Base-by-base conservation (phyloP, 2,113 vertebrate species). In the Melanocharis versteri region DNA sequence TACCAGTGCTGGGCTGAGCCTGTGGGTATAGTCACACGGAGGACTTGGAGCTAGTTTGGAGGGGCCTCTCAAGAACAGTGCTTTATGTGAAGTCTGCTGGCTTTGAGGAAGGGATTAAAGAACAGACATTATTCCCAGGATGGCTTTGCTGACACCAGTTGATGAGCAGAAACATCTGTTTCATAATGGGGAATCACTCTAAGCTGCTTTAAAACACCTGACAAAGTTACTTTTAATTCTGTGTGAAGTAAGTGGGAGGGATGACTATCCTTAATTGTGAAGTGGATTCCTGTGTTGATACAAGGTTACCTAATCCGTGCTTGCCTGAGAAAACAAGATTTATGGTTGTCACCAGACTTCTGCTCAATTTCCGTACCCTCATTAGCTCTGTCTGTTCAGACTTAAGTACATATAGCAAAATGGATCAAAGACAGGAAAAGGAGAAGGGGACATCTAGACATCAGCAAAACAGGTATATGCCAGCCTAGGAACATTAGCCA, bases 91-190 rank as follows among this genome's bases (percentile, higher is more conserved):
- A 60, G 56, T 48, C 51, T 75, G 7, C 35, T 86, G 58, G 50
- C 39, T 95, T 83, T 90, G 85, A 80, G 68, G 37, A 66, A 64
- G 26, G 64, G 44, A 64, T 94, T 88, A 83, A 83, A 94, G 68
- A 61, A 8, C 33, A 54, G 80, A 15, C 11, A 20, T 83, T 90
- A 88, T 90, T 96, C 93, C 92, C 79, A 56, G 44, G 37, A 33
- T 90, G 72, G 48, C 50, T 60, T 69, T 87, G 45, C 58, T 91
- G 84, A 90, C 71, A 87, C 68, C 68, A 60, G 64, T 2, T 95
- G 82, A 85, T 91, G 77, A 86, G 71, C 51, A 73, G 62, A 81
- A 94, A 83, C 93, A 94, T 87, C 90, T 96, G 88, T 92, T 96
- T 90, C 15, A 1, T 83, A 73, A 90, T 21, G 30, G 57, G 27